Evolutionary conservation across 2,888 invertebrate species (phyloP), one percentile per base, ranked within the genome.

Genomic region (Microchrysa polita): DNA sequence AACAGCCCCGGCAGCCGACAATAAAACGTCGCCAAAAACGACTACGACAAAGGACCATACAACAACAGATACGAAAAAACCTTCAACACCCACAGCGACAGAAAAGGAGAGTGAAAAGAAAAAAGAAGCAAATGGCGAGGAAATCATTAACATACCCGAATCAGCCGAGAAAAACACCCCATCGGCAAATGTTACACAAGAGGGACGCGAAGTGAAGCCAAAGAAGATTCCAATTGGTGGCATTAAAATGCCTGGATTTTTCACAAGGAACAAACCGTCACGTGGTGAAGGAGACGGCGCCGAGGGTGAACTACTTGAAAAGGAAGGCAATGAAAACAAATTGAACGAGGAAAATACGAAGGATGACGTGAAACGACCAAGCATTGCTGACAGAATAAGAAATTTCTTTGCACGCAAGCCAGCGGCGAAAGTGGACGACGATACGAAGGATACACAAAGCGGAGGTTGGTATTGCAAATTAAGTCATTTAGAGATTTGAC

Each of bases 211-310:
- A 85, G 92, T 92, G 42, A 91, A 91, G 81, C 92, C 92, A 74
- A 92, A 91, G 82, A 93, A 93, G 82, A 93, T 93, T 79, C 94
- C 94, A 4, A 94, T 93, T 80, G 94, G 93, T 67, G 94, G 93
- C n/a, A 92, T 94, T 77, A 93, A 93, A 86, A 91, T 94, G 90
- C 94, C 94, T 4, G 93, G 93, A 16, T 94, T 93, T 85, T 93
- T 93, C 80, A 91, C 91, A 75, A 90, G 92, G 79, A 91, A 90
- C 81, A 91, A 91, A 78, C 92, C 93, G 76, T 92, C 93, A 77
- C 82, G 90, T 88, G 78, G 88, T 87, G 84, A 93, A 90, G 89
- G 83, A 40, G 85, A 85, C 72, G 84, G 84, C 20, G 85, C 85
- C 63, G 84, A 88, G 77, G 86, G 85, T 48, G 87, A 86, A 75